phyloP scores from a whole-genome alignment of 2,888 invertebrate genomes.

The Synanthedon myopaeformis region DNA sequence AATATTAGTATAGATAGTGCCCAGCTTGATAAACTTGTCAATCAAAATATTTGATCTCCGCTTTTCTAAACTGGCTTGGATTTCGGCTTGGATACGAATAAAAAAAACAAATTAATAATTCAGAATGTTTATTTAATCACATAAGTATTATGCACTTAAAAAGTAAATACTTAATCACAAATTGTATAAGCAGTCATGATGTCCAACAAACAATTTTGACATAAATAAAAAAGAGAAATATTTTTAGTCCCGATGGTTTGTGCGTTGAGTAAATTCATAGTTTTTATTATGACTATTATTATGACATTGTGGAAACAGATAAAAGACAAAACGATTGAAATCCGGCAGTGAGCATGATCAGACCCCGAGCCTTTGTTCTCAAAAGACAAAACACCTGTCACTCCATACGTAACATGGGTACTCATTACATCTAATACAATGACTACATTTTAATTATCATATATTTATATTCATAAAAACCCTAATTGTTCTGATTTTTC shows the following conservation, averaged over 20 bases:
- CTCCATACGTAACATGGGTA: constrained; percentile 29
- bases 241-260: background rate
- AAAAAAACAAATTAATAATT: background rate
- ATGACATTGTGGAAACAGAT: too few species aligned
- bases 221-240: background rate
- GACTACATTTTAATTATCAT: constrained; percentile 40
- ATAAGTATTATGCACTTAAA: constrained; percentile 19
- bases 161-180: constrained; percentile 32
- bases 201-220: constrained; percentile 20
- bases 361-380: too few species aligned
- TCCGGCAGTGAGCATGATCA: too few species aligned
- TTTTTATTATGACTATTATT: too few species aligned
- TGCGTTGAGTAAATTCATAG: background rate
- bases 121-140: constrained; percentile 51
- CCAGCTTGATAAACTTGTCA: too few species aligned
- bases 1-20: too few species aligned
- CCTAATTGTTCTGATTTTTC: constrained; percentile 8
- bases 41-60: too few species aligned
- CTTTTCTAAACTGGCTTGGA: too few species aligned
- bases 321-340: too few species aligned
- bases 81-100: background rate
- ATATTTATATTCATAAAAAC: constrained; percentile 1
- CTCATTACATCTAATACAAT: constrained; percentile 39
- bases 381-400: too few species aligned
- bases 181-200: constrained; percentile 44